A percentile compares a stretch with the other conserved stretches of the same genome.
Evolutionary conservation across 2,113 vertebrate species (phyloP).

Genomic region (Psilopsiagon aymara): DNA sequence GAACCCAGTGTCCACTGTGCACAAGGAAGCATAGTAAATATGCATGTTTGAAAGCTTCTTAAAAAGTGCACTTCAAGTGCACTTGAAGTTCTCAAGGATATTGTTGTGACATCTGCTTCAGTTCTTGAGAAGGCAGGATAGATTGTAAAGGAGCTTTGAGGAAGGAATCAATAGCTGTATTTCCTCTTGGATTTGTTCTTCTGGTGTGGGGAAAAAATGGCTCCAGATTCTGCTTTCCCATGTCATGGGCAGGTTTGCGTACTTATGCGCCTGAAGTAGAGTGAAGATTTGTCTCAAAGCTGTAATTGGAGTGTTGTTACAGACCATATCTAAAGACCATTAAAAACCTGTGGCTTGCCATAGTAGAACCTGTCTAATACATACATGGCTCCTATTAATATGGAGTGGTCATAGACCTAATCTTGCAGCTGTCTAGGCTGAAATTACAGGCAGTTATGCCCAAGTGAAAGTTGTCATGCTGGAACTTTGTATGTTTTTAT

Average conservation of each 20-base stretch:
- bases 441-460: neutral
- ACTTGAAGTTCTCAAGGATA: neutral
- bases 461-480: rapidly evolving
- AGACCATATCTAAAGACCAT: neutral
- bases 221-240: neutral
- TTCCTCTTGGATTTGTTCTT: neutral
- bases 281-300: neutral
- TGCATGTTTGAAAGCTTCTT: neutral
- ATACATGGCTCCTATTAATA: neutral
- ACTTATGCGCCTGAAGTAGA: neutral
- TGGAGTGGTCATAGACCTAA: neutral
- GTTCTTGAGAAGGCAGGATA: neutral
- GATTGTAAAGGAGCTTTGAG: neutral
- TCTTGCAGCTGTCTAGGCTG: neutral
- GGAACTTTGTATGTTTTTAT: neutral
- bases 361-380: neutral
- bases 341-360: neutral
- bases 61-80: neutral
- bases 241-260: neutral
- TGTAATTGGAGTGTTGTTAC: neutral
- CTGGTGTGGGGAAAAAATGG: neutral
- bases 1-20: neutral
- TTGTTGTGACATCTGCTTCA: neutral
- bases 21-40: neutral
- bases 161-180: neutral